Conservation (phyloP, 1,140 invertebrate species). For the Trichonephila inaurata region DNA sequence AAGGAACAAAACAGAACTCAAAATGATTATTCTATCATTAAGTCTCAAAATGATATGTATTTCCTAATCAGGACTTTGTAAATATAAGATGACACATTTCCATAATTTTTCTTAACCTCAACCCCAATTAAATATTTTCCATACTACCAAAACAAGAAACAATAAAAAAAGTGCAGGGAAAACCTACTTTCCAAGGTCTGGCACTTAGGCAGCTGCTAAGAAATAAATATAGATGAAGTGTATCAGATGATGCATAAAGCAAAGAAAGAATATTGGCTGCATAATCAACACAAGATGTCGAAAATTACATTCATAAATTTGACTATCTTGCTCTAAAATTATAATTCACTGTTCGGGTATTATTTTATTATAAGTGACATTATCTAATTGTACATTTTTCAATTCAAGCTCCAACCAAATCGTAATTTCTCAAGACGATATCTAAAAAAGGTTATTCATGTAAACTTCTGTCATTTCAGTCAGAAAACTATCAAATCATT, state of each 20-base stretch:
- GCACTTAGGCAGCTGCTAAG: conserved; percentile 1
- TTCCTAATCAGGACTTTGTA: background rate
- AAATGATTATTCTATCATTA: background rate
- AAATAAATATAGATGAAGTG: background rate
- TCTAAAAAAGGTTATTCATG: too few relatives aligned
- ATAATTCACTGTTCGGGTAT: background rate
- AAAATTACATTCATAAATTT: background rate
- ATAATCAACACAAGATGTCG: background rate
- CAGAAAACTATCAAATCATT: too few relatives aligned
- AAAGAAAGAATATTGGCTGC: background rate
- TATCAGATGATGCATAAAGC: background rate
- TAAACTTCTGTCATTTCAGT: too few relatives aligned
- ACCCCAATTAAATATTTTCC: background rate
- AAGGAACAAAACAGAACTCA: background rate
- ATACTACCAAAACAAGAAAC: background rate
- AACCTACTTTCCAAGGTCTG: background rate
- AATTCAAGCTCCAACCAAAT: background rate
- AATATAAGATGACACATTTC: background rate
- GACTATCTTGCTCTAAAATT: background rate
- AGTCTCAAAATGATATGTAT: background rate
- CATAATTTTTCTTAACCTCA: conserved; percentile 26
- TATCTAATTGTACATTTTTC: too few relatives aligned
- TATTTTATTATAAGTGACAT: too few relatives aligned
- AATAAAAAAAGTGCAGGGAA: background rate
- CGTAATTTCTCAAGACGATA: background rate